phyloP scores from a whole-genome alignment of 1,140 invertebrate species.

The Eupristina koningsbergeri region DNA sequence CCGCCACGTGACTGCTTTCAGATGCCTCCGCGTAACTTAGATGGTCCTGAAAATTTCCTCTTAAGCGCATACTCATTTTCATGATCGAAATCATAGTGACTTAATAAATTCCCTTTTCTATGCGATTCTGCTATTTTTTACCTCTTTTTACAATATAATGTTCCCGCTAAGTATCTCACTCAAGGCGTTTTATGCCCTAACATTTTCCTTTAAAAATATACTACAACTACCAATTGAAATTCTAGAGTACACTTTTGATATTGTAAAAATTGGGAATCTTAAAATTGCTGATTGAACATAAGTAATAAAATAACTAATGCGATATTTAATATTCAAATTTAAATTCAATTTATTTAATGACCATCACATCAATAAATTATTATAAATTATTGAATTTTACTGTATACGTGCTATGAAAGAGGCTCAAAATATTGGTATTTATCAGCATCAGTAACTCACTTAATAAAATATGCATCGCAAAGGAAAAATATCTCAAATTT shows the following conservation, averaged over 20 bases:
- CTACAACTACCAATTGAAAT: constrained; percentile 17
- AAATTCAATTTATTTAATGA: too few relatives aligned
- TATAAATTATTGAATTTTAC: too few relatives aligned
- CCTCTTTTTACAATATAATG: constrained; percentile 2
- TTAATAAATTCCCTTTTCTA: constrained; percentile 27
- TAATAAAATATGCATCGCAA: too few relatives aligned
- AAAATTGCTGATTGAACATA: too few relatives aligned
- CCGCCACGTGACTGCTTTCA: constrained; percentile 3
- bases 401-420: too few relatives aligned
- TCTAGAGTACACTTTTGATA: background rate
- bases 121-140: background rate
- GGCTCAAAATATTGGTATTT: too few relatives aligned
- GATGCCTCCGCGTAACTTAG: constrained; percentile 23
- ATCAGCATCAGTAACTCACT: too few relatives aligned
- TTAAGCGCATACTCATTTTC: constrained; percentile 27
- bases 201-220: constrained; percentile 11
- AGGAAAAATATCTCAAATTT: too few relatives aligned
- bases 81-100: constrained; percentile 30
- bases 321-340: too few relatives aligned
- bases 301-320: background rate
- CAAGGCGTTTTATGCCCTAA: background rate
- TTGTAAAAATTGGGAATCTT: too few relatives aligned
- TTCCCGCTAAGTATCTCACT: constrained; percentile 30
- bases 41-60: constrained; percentile 35
- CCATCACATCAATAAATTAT: too few relatives aligned